These are phyloP conservation scores for Laupala kohalensis DNA, from an alignment of 1,140 invertebrate species.

Conservation along the genomic window DNA sequence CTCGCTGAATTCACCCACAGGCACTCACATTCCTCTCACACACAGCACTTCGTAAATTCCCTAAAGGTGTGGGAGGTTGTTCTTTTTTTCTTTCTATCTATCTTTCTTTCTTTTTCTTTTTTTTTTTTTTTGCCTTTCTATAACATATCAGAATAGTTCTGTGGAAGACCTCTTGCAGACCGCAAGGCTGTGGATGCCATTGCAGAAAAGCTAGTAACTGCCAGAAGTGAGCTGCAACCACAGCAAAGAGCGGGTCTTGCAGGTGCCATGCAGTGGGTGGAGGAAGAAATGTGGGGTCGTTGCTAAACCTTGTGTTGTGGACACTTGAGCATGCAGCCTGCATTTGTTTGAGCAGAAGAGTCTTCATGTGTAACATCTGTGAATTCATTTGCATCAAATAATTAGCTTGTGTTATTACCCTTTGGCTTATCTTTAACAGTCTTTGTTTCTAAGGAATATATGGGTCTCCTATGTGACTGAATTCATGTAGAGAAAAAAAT, in stretches of 20 bases:
- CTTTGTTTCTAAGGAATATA: not conserved
- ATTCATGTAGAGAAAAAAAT: no score
- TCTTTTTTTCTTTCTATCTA: no score
- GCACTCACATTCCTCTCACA: not conserved
- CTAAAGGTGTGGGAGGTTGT: not conserved
- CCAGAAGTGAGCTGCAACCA: not conserved
- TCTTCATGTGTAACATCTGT: not conserved
- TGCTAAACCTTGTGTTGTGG: not conserved
- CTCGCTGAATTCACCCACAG: not conserved
- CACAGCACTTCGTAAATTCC: not conserved
- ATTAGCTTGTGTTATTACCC: not conserved
- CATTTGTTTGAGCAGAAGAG: not conserved
- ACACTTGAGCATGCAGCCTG: not conserved
- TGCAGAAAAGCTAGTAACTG: not conserved
- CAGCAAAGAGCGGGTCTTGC: not conserved
- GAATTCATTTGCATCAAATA: not conserved
- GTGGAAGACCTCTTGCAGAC: not conserved
- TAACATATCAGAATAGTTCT: not conserved
- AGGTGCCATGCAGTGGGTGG: not conserved
- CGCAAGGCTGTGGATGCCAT: not conserved
- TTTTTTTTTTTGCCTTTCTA: not conserved
- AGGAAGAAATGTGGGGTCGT: not conserved
- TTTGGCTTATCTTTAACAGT: not conserved
- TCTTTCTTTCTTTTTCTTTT: no score
- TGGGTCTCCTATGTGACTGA: not conserved